A percentile compares a stretch with the other conserved stretches of the same genome.
Conservation (phyloP, 2,797 vertebrate species). For the Lepilemur septentrionalis region DNA sequence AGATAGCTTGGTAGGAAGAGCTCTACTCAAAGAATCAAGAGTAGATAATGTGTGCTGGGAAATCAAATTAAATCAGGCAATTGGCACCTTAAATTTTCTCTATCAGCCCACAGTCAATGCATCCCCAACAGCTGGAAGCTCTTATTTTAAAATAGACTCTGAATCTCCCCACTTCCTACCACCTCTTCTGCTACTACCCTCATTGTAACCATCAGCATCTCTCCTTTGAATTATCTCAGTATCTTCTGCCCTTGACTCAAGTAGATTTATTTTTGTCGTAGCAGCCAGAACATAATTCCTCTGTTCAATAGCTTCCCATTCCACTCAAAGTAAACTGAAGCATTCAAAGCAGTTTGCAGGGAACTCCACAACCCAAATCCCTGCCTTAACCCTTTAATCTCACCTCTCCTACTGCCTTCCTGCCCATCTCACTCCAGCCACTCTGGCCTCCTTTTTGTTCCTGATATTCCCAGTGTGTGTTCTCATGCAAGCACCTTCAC, state of each 20-base stretch:
- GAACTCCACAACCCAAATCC: rapidly evolving
- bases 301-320: not conserved
- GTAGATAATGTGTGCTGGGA: not conserved
- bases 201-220: not conserved
- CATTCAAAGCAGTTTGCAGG: not conserved
- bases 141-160: not conserved
- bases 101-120: not conserved
- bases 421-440: not conserved
- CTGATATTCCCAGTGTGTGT: not conserved
- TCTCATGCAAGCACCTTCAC: not conserved
- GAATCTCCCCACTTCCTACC: not conserved
- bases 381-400: not conserved
- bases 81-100: not conserved
- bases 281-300: not conserved
- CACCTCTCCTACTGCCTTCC: not conserved
- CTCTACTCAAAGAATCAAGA: not conserved
- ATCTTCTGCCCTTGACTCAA: not conserved
- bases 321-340: not conserved
- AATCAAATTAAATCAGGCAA: not conserved
- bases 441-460: not conserved
- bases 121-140: not conserved
- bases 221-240: not conserved
- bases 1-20: not conserved
- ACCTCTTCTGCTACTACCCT: not conserved
- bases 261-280: not conserved